Evolutionary conservation across 2,797 vertebrate species (phyloP).

Genomic region (Microctenopoma lineatum): DNA sequence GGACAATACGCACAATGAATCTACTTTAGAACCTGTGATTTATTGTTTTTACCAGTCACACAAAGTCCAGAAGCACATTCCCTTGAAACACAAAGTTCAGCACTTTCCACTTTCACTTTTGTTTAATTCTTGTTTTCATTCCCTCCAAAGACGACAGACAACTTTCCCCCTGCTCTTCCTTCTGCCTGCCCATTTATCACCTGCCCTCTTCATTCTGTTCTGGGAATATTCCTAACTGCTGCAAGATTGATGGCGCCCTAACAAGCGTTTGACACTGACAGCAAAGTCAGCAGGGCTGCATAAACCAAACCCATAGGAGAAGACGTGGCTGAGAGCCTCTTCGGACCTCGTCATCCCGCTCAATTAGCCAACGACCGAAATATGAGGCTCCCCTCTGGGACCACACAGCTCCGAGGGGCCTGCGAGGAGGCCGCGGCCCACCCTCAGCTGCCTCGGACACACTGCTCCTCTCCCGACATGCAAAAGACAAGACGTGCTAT

Average conservation of each 20-base stretch:
- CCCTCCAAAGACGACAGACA: slow-evolving; percentile 19
- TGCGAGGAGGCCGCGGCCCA: slow-evolving; percentile 22
- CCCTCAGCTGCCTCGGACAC: slow-evolving; percentile 21
- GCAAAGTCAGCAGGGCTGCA: slow-evolving; percentile 86
- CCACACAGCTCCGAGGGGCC: slow-evolving; percentile 60
- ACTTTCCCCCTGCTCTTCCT: slow-evolving; percentile 28
- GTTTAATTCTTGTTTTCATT: slow-evolving; percentile 4
- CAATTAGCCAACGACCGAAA: slow-evolving; percentile 82
- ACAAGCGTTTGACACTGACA: slow-evolving; percentile 88
- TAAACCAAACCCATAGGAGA: slow-evolving; percentile 81
- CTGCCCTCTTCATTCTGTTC: slow-evolving; percentile 81
- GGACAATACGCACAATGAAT: slow-evolving; percentile 65
- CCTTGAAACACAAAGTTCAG: slow-evolving; percentile 21
- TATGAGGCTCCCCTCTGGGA: slow-evolving; percentile 74
- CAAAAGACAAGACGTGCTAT: slow-evolving; percentile 6
- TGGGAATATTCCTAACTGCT: slow-evolving; percentile 83
- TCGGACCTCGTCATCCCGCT: slow-evolving; percentile 78
- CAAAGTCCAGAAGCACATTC: slow-evolving; percentile 48
- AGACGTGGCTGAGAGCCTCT: slow-evolving; percentile 68
- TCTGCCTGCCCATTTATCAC: slow-evolving; percentile 66
- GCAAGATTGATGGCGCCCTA: slow-evolving; percentile 84
- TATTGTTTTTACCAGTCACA: slow-evolving; percentile 48
- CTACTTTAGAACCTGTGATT: slow-evolving; percentile 61
- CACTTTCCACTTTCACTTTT: slow-evolving; percentile 25
- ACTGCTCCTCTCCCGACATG: slow-evolving; percentile 20